Evolutionary conservation across 2,113 vertebrate genomes (phyloP).

Genomic region (Macaca fascicularis): DNA sequence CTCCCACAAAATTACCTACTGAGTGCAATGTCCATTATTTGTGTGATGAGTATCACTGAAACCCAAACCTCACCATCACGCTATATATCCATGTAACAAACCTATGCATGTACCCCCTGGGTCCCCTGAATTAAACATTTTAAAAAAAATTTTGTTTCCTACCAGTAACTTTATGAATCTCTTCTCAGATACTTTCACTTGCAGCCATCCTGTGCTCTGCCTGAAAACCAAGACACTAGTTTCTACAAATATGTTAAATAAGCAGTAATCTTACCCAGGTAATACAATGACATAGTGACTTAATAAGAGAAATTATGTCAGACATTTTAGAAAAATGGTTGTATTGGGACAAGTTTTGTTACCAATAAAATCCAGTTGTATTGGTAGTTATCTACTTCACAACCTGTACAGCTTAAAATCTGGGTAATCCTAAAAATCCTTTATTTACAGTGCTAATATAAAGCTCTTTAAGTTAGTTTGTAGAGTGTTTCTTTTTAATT

Average conservation of each 20-base stretch:
- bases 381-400: not conserved
- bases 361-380: not conserved
- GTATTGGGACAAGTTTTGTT: not conserved
- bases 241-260: not conserved
- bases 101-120: too few species aligned
- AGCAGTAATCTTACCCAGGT: not conserved
- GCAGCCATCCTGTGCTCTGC: not conserved
- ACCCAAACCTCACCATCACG: too few species aligned
- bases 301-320: not conserved
- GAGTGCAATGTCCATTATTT: too few species aligned
- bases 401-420: not conserved
- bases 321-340: not conserved
- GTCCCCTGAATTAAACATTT: too few species aligned
- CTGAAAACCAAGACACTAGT: not conserved
- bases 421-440: not conserved
- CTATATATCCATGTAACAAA: too few species aligned
- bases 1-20: not conserved
- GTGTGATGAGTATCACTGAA: too few species aligned
- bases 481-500: not conserved
- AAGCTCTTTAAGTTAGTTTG: not conserved
- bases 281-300: not conserved
- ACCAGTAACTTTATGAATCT: not conserved
- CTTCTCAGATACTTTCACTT: not conserved
- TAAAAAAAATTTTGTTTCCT: rapidly evolving
- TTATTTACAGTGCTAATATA: not conserved